These are phyloP conservation scores for Eospalax fontanierii DNA, from an alignment of 2,797 vertebrate species.

Conservation along the genomic window DNA sequence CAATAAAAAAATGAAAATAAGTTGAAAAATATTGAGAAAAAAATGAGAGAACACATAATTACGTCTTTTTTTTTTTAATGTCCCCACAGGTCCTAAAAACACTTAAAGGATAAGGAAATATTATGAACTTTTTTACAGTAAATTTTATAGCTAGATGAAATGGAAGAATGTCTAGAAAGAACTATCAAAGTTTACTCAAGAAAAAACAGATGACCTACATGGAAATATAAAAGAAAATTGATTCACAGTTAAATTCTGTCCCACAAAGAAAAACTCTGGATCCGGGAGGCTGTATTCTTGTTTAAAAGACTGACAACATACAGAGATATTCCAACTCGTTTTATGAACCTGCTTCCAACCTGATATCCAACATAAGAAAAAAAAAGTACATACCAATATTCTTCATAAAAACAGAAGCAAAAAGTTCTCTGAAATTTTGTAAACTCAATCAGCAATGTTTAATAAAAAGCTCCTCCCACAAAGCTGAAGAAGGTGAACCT, in stretches of 20 bases:
- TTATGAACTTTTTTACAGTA: not conserved
- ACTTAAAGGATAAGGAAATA: not conserved
- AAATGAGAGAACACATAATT: slow-evolving; percentile 5
- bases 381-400: not conserved
- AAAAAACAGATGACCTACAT: not conserved
- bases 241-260: not conserved
- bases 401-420: not conserved
- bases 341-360: not conserved
- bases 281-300: not conserved
- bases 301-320: not conserved
- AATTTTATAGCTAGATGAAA: not conserved
- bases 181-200: not conserved
- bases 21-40: not conserved
- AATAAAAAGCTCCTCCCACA: not conserved
- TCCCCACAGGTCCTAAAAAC: not conserved
- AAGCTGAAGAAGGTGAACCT: not conserved
- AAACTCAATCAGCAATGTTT: not conserved
- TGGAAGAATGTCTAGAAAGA: not conserved
- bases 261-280: not conserved
- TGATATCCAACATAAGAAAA: not conserved
- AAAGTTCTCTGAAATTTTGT: not conserved
- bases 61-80: too few relatives aligned
- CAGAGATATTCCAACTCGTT: not conserved
- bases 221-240: not conserved
- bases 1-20: not conserved